A percentile compares a stretch with the other conserved stretches of the same genome.
These are phyloP conservation scores for Hoplodrina ambigua DNA, from an alignment of 2,888 invertebrate genomes.

Conservation along the genomic window DNA sequence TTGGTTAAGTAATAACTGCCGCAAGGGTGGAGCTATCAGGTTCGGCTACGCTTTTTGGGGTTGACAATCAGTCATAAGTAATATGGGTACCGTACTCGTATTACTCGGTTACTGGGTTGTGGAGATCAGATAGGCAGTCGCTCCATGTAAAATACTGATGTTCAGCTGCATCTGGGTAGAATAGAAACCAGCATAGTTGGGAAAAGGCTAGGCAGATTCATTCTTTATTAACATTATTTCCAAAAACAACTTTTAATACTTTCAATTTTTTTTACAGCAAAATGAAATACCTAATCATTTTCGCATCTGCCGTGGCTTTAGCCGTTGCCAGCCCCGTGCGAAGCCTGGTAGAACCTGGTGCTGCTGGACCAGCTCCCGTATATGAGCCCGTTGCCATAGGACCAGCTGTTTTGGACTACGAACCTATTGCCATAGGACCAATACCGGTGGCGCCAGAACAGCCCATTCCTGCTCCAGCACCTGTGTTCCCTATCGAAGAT, in stretches of 20 bases:
- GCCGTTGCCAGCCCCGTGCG: slow-evolving; percentile 68
- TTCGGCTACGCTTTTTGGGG: too few species aligned
- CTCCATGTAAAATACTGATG: too few species aligned
- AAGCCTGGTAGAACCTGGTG: slow-evolving; percentile 55
- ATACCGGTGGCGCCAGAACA: slow-evolving; percentile 29
- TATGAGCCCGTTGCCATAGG: slow-evolving; percentile 14
- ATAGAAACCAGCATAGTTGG: too few species aligned
- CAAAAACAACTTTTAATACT: not conserved
- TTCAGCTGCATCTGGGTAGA: too few species aligned
- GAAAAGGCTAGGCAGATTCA: too few species aligned
- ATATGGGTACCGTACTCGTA: too few species aligned
- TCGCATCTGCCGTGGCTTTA: slow-evolving; percentile 69
- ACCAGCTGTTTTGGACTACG: slow-evolving; percentile 18
- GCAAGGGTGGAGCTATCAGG: too few species aligned
- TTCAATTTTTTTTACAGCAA: slow-evolving; percentile 44
- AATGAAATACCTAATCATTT: slow-evolving; percentile 71
- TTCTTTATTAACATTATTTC: too few species aligned
- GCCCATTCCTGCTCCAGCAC: slow-evolving; percentile 26
- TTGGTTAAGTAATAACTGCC: too few species aligned
- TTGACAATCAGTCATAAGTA: too few species aligned
- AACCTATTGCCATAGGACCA: slow-evolving; percentile 52
- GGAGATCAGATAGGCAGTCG: too few species aligned
- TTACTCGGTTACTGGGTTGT: too few species aligned
- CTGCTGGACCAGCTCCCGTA: slow-evolving; percentile 45
- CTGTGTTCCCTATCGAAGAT: slow-evolving; percentile 24